Base-by-base conservation (phyloP, 1,140 invertebrate genomes). In the Drosophila micromelanica region DNA sequence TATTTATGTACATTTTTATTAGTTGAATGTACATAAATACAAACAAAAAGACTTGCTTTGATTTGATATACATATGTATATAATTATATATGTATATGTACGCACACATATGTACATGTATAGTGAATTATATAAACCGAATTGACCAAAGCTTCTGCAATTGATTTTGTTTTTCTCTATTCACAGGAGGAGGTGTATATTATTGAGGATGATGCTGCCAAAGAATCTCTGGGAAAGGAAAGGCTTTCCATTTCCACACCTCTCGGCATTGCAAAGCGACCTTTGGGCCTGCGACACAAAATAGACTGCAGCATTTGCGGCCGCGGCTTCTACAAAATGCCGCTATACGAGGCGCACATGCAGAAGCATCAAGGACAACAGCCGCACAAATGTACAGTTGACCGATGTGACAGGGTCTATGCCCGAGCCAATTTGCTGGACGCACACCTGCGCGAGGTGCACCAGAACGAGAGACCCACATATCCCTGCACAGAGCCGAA, bases 121-220 rank as follows among this genome's bases (percentile, higher is more conserved):
- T 5, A 45, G 43, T 45, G 17, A 12, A 11, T 2, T 11, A 15
- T 12, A 6, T 45, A 3, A 45, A 17, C 17, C 2, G 5, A 45
- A 11, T 45, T 1, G 43, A 9, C 0, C 4, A 45, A 17, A 45
- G 43, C 5, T 17, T 13, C 4, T 13, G 38, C 12, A 17, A 37
- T 52, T 9, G 32, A 7, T 57, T 15, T 30, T 35, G 27, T 12
- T 9, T 17, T 46, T 6, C 32, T 0, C 2, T 40, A n/a, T 7
- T 12, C 40, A 27, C 42, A 87, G 82, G 84, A 89, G 42, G 73
- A 89, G 35, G 84, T 89, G 0, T 89, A 78, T 38, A 79, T 89
- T 49, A 37, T 84, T 11, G 84, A 89, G 32, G 80, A 89, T 54
- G 73, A 77, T 15, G 3, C 17, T 1, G 49, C 42, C 38, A 77